Base-by-base conservation (phyloP, 1,140 invertebrate species). In the Leucophenga varia region DNA sequence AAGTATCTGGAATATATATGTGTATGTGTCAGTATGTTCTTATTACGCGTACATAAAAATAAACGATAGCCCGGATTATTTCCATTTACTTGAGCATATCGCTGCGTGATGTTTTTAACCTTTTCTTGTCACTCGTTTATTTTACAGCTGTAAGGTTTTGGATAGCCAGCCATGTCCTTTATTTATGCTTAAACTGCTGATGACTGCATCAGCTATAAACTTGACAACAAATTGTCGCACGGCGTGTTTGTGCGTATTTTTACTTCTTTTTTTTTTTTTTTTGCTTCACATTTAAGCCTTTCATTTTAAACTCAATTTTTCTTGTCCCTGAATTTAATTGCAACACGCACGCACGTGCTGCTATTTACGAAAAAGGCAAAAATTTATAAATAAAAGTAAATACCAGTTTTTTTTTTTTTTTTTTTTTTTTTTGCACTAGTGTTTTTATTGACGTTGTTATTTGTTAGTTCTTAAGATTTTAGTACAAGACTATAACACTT, bases 31-130 rank as follows among this genome's bases (percentile, higher is more conserved):
- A n/a, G 32, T 6, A 34, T 14, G 48, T 57, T 57, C 63, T 67
- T 67, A 67, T 67, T 63, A 67, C 56, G 63, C 63, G 61, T 63
- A 68, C 63, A 64, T 67, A 67, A 67, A 67, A 67, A 47, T 45
- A 57, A 67, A 68, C 63, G 60, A 54, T 63, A 53, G 61, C 35
- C 34, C 38, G 63, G 57, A 68, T 63, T 67, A 67, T 63, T 59
- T 55, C 64, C 63, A 67, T 67, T 67, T 59, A 67, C 64, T 64
- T 52, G 49, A 55, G 59, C 59, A 63, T 51, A 47, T 25, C 14
- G 49, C 28, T 44, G 9, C n/a, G 1, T 43, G 14, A 35, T 35
- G 32, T 35, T n/a, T 35, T 35, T 35, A 35, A 35, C 54, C 52
- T 59, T 59, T 67, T n/a, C n/a, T n/a, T 67, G 63, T 67, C 63